phyloP scores from a whole-genome alignment of 2,113 vertebrate species.

The Rhinopomastus cyanomelas region DNA sequence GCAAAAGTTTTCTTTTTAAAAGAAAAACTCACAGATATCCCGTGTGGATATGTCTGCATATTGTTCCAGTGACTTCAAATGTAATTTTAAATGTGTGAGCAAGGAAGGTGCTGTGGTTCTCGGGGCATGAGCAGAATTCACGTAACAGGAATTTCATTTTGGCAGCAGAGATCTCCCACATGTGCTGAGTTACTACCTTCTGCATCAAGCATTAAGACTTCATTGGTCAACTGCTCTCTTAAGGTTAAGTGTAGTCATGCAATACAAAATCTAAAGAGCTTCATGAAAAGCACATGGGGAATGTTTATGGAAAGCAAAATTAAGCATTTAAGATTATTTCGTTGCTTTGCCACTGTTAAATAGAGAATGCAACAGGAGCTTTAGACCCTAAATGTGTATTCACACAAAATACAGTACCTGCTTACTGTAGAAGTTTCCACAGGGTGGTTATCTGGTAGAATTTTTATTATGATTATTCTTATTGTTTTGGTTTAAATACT shows the following conservation, averaged over 20 bases:
- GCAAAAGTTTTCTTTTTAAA: not conserved
- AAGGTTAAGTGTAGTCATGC: not conserved
- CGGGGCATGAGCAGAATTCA: not conserved
- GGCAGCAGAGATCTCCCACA: fast-evolving
- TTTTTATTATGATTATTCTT: not conserved
- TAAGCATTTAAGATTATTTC: not conserved
- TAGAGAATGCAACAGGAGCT: not conserved
- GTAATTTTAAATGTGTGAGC: not conserved
- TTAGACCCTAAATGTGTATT: not conserved
- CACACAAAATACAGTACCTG: not conserved
- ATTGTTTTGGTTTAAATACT: not conserved
- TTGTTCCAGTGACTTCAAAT: not conserved
- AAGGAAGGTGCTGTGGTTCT: not conserved
- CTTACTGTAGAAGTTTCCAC: not conserved
- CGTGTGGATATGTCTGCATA: not conserved
- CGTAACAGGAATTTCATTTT: not conserved
- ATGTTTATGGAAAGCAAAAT: not conserved
- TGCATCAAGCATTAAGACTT: not conserved
- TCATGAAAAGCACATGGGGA: not conserved
- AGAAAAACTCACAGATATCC: not conserved
- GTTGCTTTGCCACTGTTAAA: not conserved
- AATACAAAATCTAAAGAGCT: not conserved
- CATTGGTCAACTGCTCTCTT: not conserved
- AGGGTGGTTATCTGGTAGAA: not conserved
- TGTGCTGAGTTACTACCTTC: not conserved